Evolutionary conservation across 2,888 invertebrate genomes (phyloP).

Genomic region (Therioaphis trifolii): DNA sequence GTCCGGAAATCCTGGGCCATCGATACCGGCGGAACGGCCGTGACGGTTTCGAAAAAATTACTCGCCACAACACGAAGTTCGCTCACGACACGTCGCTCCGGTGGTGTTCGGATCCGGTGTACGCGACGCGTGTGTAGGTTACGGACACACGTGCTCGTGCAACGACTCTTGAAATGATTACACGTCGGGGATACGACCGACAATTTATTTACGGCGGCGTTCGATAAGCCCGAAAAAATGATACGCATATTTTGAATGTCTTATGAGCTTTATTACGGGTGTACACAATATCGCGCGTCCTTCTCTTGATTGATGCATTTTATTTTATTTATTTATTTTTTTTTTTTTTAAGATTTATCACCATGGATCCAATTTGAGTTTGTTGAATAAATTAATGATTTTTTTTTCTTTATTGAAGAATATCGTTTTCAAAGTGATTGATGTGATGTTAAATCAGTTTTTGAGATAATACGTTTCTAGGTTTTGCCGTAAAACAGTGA

Average conservation of each 20-base stretch:
- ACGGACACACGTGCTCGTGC: too few relatives aligned
- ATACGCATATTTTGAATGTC: not conserved
- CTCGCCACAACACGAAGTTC: too few relatives aligned
- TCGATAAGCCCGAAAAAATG: too few relatives aligned
- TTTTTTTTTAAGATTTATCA: slow-evolving; percentile 47
- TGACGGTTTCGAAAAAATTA: too few relatives aligned
- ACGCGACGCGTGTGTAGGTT: too few relatives aligned
- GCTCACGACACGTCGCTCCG: too few relatives aligned
- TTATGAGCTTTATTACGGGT: slow-evolving; percentile 9
- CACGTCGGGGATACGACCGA: too few relatives aligned
- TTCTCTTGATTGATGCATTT: slow-evolving; percentile 42
- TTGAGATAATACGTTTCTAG: not conserved
- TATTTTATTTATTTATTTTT: slow-evolving; percentile 4
- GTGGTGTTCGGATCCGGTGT: too few relatives aligned
- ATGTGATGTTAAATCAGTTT: slow-evolving; percentile 44
- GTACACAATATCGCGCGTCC: slow-evolving; percentile 20
- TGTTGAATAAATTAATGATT: slow-evolving; percentile 50
- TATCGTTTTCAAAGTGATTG: slow-evolving; percentile 43
- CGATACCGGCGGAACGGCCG: too few relatives aligned
- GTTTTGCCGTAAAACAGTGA: not conserved
- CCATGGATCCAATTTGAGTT: slow-evolving; percentile 29
- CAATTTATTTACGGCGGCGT: too few relatives aligned
- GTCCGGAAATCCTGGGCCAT: too few relatives aligned
- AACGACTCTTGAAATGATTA: too few relatives aligned
- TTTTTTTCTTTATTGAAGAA: slow-evolving; percentile 44